Base-by-base conservation (phyloP, 2,888 invertebrate genomes). In the Diarsia mendica region DNA sequence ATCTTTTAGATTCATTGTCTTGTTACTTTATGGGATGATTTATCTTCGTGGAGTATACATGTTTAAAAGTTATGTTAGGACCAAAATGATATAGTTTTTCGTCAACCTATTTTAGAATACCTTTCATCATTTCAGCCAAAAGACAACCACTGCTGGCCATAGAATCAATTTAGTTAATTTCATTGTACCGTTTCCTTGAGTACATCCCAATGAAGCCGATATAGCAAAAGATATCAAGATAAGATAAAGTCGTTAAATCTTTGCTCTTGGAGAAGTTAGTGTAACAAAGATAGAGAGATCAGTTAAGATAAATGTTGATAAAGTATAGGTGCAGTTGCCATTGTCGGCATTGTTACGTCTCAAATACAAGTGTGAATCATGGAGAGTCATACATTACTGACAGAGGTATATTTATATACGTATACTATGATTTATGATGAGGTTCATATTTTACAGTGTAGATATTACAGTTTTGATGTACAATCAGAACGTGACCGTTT, bases 211-310 rank as follows among this genome's bases (percentile, higher is more conserved):
- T 46, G 51, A 48, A 69, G 15, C 48, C 23, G 60, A 67, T 72
- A 75, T 46, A 58, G 51, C 72, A 78, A 69, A 48, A 72, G 67
- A 76, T 76, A 64, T 65, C 66, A 70, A 68, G 83, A 84, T 79
- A 28, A 82, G 79, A 85, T 79, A 85, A 53, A 60, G 60, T 49
- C n/a, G 63, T 67, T 55, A 70, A 85, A 83, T 85, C 79, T 72
- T 67, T 63, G 23, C 67, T 71, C 67, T 61, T n/a, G 53, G 46
- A 67, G 60, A n/a, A 77, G 68, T 78, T 67, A 72, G 67, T 46
- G 67, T 67, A 61, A 66, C 70, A 61, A 23, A 72, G 69, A 77
- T 78, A 61, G 15, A 66, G 58, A 68, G 68, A 75, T 69, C 68
- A 55, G 64, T 84, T 73, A 67, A 75, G 85, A 83, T 84, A 80